Conservation (phyloP, 1,140 invertebrate species). For the Drosophila sturtevanti region DNA sequence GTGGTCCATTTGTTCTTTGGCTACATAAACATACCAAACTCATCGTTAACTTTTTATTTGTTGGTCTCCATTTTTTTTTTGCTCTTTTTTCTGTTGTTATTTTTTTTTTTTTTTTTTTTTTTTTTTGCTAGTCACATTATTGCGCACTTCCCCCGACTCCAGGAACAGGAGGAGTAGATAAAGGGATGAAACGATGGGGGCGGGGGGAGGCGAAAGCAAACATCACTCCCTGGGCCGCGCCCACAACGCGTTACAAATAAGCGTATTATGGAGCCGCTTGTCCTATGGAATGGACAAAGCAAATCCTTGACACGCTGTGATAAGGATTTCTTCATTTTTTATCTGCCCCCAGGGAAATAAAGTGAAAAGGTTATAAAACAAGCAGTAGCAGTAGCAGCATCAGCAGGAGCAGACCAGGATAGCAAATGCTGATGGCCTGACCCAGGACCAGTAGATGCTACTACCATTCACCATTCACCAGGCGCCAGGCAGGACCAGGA, state of each 20-base stretch:
- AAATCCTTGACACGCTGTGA: constrained; percentile 82
- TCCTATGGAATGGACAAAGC: constrained; percentile 78
- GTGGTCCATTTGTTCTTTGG: constrained; percentile 76
- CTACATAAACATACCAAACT: constrained; percentile 81
- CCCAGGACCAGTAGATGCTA: constrained; percentile 12
- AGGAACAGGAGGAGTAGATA: neutral
- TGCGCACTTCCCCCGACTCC: constrained; percentile 42
- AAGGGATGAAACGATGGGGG: neutral
- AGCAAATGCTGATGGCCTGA: constrained; percentile 1
- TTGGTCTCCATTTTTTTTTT: constrained; percentile 49
- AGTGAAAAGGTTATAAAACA: constrained; percentile 82
- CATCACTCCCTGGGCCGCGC: constrained; percentile 45
- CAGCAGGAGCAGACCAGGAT: constrained; percentile 11
- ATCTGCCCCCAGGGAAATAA: constrained; percentile 81
- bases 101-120: constrained; percentile 35
- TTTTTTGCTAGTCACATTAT: constrained; percentile 74
- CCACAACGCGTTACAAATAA: constrained; percentile 78
- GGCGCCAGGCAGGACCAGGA: neutral
- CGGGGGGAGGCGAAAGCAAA: neutral
- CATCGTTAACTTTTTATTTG: constrained; percentile 81
- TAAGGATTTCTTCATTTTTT: constrained; percentile 83
- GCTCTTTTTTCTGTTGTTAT: constrained; percentile 1
- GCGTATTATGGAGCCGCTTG: constrained; percentile 76
- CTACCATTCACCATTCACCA: neutral
- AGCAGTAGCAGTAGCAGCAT: constrained; percentile 41